Percentiles rank a stretch among this genome's conserved stretches.
Evolutionary conservation across 92 coral and sea anemone species (phyloP).

Genomic region (Epizoanthus illoricatus): DNA sequence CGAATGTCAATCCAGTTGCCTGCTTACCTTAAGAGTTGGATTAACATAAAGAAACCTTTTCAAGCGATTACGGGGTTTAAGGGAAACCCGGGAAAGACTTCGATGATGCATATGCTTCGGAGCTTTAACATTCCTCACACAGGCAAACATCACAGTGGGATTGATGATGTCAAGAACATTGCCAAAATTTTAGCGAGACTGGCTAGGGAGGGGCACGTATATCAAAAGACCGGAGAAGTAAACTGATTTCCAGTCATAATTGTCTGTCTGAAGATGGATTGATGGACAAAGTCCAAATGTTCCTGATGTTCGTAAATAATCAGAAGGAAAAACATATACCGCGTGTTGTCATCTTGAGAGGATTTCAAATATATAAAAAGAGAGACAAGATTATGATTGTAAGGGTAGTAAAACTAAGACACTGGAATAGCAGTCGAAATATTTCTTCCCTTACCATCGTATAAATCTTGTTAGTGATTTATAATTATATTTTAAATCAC

Average conservation of each 20-base stretch:
- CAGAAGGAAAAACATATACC: too few species aligned
- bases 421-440: too few species aligned
- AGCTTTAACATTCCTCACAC: constrained; percentile 29
- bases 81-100: constrained; percentile 23
- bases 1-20: constrained; percentile 6
- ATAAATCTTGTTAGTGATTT: too few species aligned
- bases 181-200: constrained; percentile 31
- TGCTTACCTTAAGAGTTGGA: constrained; percentile 32
- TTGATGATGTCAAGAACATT: constrained; percentile 33
- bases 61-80: constrained; percentile 10
- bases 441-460: too few species aligned
- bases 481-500: too few species aligned
- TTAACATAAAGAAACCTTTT: constrained; percentile 31
- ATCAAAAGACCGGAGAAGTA: constrained; percentile 30
- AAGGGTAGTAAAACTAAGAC: too few species aligned
- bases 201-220: constrained; percentile 31
- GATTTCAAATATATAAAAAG: too few species aligned
- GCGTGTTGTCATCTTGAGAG: too few species aligned
- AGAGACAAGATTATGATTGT: too few species aligned
- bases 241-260: neutral
- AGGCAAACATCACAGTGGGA: constrained; percentile 32
- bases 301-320: too few species aligned
- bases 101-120: constrained; percentile 14
- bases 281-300: too few species aligned
- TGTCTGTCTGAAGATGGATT: too few species aligned